phyloP scores from a whole-genome alignment of 2,888 invertebrate genomes.

The Steinernema carpocapsae region DNA sequence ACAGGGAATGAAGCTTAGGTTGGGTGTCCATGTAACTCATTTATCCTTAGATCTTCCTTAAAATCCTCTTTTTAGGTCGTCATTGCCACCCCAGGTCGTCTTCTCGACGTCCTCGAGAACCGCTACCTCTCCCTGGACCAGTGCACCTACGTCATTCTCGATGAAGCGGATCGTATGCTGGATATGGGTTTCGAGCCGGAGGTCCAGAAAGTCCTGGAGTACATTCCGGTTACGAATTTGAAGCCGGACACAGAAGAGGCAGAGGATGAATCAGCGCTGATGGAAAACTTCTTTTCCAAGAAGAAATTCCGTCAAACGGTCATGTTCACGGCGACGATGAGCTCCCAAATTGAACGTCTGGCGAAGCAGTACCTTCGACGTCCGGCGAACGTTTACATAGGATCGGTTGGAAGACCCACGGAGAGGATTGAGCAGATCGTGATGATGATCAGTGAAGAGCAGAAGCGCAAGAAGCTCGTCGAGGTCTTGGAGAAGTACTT shows the following conservation, averaged over 20 bases:
- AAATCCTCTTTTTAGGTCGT: conserved; percentile 78
- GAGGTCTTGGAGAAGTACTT: conserved; percentile 87
- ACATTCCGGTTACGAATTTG: conserved; percentile 94
- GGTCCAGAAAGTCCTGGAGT: conserved; percentile 94
- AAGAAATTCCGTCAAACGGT: conserved; percentile 98
- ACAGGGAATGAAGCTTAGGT: conserved; percentile 79
- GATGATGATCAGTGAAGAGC: conserved; percentile 90
- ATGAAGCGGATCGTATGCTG: conserved; percentile 95
- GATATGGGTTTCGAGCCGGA: conserved; percentile 98
- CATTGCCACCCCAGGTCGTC: conserved; percentile 98
- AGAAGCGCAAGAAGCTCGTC: conserved; percentile 91
- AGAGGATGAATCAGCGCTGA: conserved; percentile 86
- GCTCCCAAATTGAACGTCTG: conserved; percentile 92
- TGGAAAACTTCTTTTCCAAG: conserved; percentile 91
- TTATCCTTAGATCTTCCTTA: background rate
- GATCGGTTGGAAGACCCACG: conserved; percentile 89
- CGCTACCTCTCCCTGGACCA: conserved; percentile 93
- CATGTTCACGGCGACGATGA: conserved; percentile 99
- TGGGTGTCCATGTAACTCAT: conserved; percentile 85
- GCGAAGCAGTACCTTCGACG: conserved; percentile 91
- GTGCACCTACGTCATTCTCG: conserved; percentile 90
- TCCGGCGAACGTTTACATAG: conserved; percentile 93
- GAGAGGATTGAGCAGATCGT: conserved; percentile 92
- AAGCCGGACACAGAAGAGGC: conserved; percentile 98
- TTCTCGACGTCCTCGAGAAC: conserved; percentile 97